These are phyloP conservation scores for Noctua pronuba DNA, from an alignment of 2,888 invertebrate species.

Conservation along the genomic window DNA sequence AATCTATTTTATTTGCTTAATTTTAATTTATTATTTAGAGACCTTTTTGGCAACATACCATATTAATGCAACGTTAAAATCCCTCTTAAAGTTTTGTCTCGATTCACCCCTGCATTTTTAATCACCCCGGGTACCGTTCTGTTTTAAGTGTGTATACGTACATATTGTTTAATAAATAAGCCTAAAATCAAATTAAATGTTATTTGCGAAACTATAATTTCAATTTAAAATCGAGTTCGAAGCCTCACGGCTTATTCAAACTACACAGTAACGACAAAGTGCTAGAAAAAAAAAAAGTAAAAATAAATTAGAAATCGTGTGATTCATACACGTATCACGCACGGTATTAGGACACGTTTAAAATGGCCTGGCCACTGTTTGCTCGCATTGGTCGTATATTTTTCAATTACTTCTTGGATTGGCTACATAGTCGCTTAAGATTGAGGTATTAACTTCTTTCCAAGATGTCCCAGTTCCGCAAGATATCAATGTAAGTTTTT, in stretches of 20 bases:
- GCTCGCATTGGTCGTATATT: background rate
- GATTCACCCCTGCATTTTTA: no score
- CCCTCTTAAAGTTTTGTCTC: no score
- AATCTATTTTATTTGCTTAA: no score
- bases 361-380: conserved; percentile 7
- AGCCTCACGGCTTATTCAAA: background rate
- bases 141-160: background rate
- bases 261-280: background rate
- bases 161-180: background rate
- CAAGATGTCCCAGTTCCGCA: background rate
- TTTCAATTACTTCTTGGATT: conserved; percentile 10
- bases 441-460: conserved; percentile 1
- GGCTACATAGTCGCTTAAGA: background rate
- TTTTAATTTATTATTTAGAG: no score
- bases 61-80: no score
- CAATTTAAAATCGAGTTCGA: background rate
- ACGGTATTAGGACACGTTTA: background rate
- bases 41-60: no score
- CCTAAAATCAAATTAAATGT: background rate
- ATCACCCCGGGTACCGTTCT: background rate
- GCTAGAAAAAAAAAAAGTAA: background rate
- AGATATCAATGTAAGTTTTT: conserved; percentile 8
- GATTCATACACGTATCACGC: background rate
- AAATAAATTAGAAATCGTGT: background rate
- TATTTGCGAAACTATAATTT: background rate